phyloP scores from a whole-genome alignment of 2,113 vertebrate species.

The Corvus hawaiiensis region DNA sequence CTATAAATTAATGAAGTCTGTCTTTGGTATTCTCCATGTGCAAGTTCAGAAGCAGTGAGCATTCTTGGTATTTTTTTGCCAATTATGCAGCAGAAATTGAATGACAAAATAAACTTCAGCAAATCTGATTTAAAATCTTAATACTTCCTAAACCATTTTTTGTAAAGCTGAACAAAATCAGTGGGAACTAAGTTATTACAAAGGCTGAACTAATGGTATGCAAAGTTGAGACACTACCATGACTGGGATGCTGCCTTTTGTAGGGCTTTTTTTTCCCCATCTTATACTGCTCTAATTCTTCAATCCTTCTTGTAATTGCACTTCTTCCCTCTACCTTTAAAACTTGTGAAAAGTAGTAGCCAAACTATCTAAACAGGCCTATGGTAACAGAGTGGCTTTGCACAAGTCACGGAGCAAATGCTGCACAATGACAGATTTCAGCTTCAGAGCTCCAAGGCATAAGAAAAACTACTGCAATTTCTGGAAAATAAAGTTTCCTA shows the following conservation, averaged over 20 bases:
- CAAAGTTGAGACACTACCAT: background rate
- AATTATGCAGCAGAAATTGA: background rate
- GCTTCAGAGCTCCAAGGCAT: background rate
- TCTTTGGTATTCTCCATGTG: background rate
- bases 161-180: background rate
- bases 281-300: background rate
- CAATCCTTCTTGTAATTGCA: background rate
- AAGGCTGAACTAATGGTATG: background rate
- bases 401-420: background rate
- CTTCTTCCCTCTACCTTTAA: background rate
- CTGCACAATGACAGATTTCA: background rate
- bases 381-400: background rate
- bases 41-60: background rate
- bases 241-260: background rate
- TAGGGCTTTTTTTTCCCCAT: background rate
- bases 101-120: background rate
- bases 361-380: background rate
- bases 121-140: background rate
- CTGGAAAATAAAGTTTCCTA: background rate
- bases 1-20: background rate
- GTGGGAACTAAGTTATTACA: background rate
- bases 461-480: background rate
- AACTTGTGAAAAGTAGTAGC: background rate
- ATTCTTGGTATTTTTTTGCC: background rate
- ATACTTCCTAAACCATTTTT: background rate